Conservation (phyloP, 2,888 invertebrate genomes). For the Morinoia aosen region DNA sequence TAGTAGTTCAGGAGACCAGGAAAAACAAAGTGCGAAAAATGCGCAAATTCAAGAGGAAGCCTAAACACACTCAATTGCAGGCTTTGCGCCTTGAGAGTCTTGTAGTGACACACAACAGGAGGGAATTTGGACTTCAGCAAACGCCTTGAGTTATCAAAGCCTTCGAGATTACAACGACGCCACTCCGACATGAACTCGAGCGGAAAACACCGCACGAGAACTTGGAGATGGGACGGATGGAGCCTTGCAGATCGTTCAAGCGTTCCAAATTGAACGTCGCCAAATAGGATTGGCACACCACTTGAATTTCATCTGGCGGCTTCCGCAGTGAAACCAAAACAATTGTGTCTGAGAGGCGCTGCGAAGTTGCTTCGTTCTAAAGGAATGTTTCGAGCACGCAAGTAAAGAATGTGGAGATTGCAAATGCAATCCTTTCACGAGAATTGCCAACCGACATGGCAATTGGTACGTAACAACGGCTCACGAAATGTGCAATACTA, state of each 20-base stretch:
- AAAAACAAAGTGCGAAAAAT: neutral
- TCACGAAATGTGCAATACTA: neutral
- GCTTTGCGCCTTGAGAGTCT: neutral
- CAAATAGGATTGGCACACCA: conserved; percentile 9
- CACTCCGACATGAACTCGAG: conserved; percentile 19
- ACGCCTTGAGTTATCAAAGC: conserved; percentile 20
- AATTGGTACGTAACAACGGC: neutral
- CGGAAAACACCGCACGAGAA: conserved; percentile 1
- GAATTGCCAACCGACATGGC: neutral
- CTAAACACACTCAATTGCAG: neutral
- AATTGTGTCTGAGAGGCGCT: neutral
- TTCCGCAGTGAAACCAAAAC: neutral
- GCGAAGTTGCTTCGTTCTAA: neutral
- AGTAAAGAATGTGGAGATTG: neutral
- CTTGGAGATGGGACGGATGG: neutral
- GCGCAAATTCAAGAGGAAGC: neutral
- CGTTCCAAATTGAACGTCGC: neutral
- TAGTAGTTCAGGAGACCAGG: neutral
- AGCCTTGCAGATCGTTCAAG: neutral
- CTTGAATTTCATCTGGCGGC: conserved; percentile 12
- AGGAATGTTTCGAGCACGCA: neutral
- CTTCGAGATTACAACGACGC: neutral
- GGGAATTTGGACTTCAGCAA: neutral
- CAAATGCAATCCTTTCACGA: neutral
- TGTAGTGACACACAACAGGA: neutral